phyloP scores from a whole-genome alignment of 1,140 invertebrate genomes.

The Leptinotarsa defecta region DNA sequence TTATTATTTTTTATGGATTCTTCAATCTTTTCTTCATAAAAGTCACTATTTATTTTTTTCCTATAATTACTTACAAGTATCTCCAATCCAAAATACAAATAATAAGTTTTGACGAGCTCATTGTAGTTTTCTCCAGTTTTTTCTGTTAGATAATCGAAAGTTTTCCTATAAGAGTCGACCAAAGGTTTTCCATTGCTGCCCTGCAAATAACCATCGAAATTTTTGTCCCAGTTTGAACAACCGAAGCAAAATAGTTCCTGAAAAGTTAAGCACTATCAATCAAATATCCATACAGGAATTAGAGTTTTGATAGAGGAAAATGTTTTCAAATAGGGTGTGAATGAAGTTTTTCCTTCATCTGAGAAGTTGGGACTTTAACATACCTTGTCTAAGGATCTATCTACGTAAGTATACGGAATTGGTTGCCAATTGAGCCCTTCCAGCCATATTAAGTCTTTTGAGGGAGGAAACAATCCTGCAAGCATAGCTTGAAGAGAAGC shows the following conservation, averaged over 20 bases:
- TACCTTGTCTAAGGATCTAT: conserved; percentile 34
- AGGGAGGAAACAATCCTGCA: conserved; percentile 63
- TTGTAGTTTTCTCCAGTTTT: conserved; percentile 24
- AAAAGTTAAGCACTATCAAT: not conserved
- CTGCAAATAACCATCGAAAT: not conserved
- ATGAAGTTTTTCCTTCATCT: too few relatives aligned
- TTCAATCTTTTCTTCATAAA: too few relatives aligned
- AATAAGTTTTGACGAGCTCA: not conserved
- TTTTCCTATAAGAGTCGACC: conserved; percentile 18
- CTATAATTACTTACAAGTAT: conserved; percentile 1
- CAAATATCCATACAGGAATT: too few relatives aligned
- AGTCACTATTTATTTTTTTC: too few relatives aligned
- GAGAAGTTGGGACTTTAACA: not conserved
- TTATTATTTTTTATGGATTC: too few relatives aligned
- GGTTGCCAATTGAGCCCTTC: conserved; percentile 62
- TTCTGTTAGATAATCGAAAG: conserved; percentile 34
- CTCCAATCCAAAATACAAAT: conserved; percentile 22
- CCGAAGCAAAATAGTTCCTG: conserved; percentile 21
- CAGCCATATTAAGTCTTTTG: conserved; percentile 55
- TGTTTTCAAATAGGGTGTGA: too few relatives aligned
- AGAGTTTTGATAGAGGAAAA: too few relatives aligned
- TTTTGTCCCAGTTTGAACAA: not conserved
- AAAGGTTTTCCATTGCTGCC: not conserved
- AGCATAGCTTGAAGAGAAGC: conserved; percentile 63
- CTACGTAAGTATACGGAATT: conserved; percentile 56